Conservation (phyloP, 2,888 invertebrate species). For the Agrotis puta region DNA sequence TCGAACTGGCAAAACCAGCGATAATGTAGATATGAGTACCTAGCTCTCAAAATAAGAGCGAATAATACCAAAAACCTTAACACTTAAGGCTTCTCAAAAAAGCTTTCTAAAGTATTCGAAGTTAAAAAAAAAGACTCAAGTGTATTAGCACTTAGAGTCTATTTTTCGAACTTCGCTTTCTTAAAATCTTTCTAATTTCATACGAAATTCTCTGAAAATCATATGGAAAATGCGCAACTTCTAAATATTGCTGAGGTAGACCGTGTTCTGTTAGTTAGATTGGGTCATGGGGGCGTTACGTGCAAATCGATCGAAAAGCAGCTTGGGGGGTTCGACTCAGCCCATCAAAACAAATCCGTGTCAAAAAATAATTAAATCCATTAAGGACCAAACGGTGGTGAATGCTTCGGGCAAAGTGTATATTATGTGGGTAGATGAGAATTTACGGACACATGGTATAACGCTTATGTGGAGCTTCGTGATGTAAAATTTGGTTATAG, state of each 20-base stretch:
- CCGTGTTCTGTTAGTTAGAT: conserved; percentile 60
- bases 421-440: conserved; percentile 35
- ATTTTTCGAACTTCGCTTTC: no score
- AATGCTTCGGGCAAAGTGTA: neutral
- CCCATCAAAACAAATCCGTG: conserved; percentile 74
- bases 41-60: conserved; percentile 12
- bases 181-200: conserved; percentile 5
- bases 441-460: conserved; percentile 42
- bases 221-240: conserved; percentile 30
- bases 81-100: conserved; percentile 26
- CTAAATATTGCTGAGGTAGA: conserved; percentile 30
- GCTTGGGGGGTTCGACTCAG: conserved; percentile 68
- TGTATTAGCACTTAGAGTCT: no score
- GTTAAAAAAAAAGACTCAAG: conserved; percentile 29
- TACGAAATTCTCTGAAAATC: conserved; percentile 24
- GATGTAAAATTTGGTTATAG: conserved; percentile 2
- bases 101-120: conserved; percentile 29
- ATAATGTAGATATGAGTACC: no score
- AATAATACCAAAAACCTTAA: conserved; percentile 15
- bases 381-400: conserved; percentile 64
- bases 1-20: neutral
- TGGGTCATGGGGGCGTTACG: conserved; percentile 36
- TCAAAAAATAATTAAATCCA: conserved; percentile 81
- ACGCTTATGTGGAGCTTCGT: neutral
- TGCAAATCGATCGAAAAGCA: conserved; percentile 75